phyloP scores from a whole-genome alignment of 1,140 invertebrate species.

The Aradophagus sp. region DNA sequence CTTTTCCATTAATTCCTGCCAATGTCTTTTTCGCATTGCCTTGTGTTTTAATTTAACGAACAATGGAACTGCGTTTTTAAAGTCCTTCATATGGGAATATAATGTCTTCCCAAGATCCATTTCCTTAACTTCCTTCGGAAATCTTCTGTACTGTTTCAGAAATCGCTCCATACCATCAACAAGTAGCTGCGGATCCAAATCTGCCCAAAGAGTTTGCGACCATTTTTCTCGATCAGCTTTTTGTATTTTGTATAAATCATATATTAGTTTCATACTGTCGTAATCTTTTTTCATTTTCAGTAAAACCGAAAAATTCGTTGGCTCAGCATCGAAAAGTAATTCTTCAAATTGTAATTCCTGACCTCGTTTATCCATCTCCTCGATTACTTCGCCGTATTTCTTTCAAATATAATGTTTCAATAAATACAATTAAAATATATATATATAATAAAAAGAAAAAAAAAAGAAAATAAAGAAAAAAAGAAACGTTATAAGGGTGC shows the following conservation, averaged over 20 bases:
- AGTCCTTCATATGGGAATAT: constrained; percentile 90
- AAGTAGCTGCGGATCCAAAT: constrained; percentile 87
- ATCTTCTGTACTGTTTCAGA: constrained; percentile 83
- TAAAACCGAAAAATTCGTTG: constrained; percentile 87
- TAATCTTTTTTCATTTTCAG: constrained; percentile 82
- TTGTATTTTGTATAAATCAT: constrained; percentile 86
- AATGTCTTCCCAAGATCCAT: constrained; percentile 80
- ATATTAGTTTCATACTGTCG: constrained; percentile 83
- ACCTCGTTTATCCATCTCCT: constrained; percentile 80
- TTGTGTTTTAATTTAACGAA: constrained; percentile 94
- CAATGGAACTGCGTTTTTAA: constrained; percentile 89
- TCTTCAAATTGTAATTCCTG: constrained; percentile 85
- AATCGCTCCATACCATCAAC: constrained; percentile 91
- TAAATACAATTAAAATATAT: constrained; percentile 8
- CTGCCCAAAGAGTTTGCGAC: constrained; percentile 90
- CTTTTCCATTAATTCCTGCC: constrained; percentile 90
- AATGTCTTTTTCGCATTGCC: constrained; percentile 90
- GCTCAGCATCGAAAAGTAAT: constrained; percentile 87
- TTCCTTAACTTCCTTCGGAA: constrained; percentile 77
- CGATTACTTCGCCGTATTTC: constrained; percentile 81
- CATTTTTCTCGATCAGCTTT: constrained; percentile 84
- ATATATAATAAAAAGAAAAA: constrained; percentile 1
- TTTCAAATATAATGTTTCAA: constrained; percentile 55
- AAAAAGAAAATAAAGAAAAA: background rate
- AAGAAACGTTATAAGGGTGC: too few relatives aligned